Evolutionary conservation across 2,797 vertebrate species (phyloP).

Genomic region (Limosa lapponica): DNA sequence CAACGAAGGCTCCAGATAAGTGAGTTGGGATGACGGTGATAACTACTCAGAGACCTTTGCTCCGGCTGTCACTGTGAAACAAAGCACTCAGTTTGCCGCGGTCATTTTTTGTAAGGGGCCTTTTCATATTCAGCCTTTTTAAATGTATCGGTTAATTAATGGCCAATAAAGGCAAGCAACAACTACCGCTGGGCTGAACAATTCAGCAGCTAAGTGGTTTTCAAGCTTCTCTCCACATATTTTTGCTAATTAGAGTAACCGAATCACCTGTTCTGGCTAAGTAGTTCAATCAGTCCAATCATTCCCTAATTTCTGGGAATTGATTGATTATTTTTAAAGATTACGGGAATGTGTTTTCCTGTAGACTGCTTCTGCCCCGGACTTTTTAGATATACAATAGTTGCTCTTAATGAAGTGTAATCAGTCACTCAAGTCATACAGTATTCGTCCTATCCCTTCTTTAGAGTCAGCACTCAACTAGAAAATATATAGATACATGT

Average conservation of each 20-base stretch:
- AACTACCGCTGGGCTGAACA: not conserved
- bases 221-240: not conserved
- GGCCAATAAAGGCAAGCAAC: not conserved
- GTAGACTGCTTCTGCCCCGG: not conserved
- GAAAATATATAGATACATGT: not conserved
- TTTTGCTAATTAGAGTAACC: slow-evolving; percentile 39
- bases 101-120: not conserved
- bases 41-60: not conserved
- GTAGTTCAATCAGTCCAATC: not conserved
- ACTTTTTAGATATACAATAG: not conserved
- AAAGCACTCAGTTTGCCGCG: accelerated
- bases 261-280: slow-evolving; percentile 29
- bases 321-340: slow-evolving; percentile 24
- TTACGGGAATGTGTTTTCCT: slow-evolving; percentile 13
- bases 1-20: not conserved
- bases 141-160: not conserved
- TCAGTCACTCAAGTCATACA: not conserved
- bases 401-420: slow-evolving; percentile 1
- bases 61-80: not conserved
- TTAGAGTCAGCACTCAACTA: not conserved
- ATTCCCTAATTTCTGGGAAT: slow-evolving; percentile 57
- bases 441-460: not conserved
- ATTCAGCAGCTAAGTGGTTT: slow-evolving; percentile 38
- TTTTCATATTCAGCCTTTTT: not conserved
- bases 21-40: accelerated